Evolutionary conservation across 2,888 invertebrate species (phyloP), one percentile per base, ranked within the genome.

Genomic region (Cerceris rybyensis): DNA sequence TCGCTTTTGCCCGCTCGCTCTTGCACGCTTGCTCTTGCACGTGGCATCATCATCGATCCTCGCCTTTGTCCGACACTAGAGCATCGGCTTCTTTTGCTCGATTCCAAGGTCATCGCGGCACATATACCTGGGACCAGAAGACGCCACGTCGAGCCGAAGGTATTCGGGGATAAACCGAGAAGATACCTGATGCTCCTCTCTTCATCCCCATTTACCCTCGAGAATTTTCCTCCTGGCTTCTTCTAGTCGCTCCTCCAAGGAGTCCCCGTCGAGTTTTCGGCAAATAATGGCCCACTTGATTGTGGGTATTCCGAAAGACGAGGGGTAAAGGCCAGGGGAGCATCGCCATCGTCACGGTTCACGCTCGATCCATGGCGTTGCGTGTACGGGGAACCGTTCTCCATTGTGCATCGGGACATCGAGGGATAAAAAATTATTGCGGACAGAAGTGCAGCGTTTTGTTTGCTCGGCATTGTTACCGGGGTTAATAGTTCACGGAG

Each of bases 251-350:
- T 14, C 49, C 50, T 16, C 52, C 54, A 52, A 50, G 41, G 46
- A 11, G 17, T 76, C 50, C 67, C 75, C 59, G 79, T 75, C 68
- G 86, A 83, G 81, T 81, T 86, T 86, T 83, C 80, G 61, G 72
- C 83, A 83, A 87, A 86, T 87, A 86, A 86, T 86, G 60, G 84
- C 52, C 80, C 80, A 86, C 86, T 86, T 78, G 85, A 85, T 84
- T 77, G 80, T 82, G 84, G 82, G 76, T 69, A 72, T 80, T 64
- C 77, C 60, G 54, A 73, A 64, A 28, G 28, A 28, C 28, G 28
- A 28, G 28, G 28, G 28, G 66, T 70, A 79, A 75, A 79, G 86
- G 82, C 78, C 75, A 72, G 61, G 58, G 75, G 63, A 60, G 67
- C 69, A 70, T 66, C 50, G 59, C 59, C 60, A 49, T 63, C 76